Conservation (phyloP, 1,140 invertebrate species). For the Drosophila rhopaloa region DNA sequence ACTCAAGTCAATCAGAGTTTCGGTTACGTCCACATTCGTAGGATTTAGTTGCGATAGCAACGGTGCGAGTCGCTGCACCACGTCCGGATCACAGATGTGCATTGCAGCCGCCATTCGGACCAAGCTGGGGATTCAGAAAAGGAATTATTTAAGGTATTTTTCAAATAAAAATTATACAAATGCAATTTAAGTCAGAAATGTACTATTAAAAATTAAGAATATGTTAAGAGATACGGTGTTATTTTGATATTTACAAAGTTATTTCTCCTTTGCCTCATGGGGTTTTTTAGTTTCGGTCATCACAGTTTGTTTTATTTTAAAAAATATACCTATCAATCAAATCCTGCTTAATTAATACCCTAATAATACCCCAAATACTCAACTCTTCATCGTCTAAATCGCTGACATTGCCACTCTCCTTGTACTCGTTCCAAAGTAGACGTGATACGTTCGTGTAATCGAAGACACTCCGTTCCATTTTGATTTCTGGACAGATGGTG, state of each 20-base stretch:
- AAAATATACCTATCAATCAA: too few relatives aligned
- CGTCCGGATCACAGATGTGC: conserved; percentile 77
- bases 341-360: too few relatives aligned
- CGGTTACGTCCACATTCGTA: conserved; percentile 31
- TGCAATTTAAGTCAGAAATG: too few relatives aligned
- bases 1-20: conserved; percentile 68
- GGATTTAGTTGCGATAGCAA: conserved; percentile 44
- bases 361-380: conserved; percentile 31
- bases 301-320: too few relatives aligned
- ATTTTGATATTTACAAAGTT: too few relatives aligned
- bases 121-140: conserved; percentile 31
- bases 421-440: conserved; percentile 55
- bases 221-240: too few relatives aligned
- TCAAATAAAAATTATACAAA: too few relatives aligned
- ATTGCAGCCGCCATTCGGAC: conserved; percentile 65
- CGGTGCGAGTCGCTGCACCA: conserved; percentile 56
- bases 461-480: conserved; percentile 85
- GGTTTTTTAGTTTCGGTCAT: too few relatives aligned
- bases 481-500: conserved; percentile 88
- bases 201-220: too few relatives aligned
- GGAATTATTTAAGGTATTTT: not conserved
- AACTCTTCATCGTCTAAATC: conserved; percentile 69
- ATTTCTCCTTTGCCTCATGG: too few relatives aligned
- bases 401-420: conserved; percentile 30
- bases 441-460: conserved; percentile 86